Conservation (phyloP, 2,888 invertebrate genomes). For the Amiota mariae region DNA sequence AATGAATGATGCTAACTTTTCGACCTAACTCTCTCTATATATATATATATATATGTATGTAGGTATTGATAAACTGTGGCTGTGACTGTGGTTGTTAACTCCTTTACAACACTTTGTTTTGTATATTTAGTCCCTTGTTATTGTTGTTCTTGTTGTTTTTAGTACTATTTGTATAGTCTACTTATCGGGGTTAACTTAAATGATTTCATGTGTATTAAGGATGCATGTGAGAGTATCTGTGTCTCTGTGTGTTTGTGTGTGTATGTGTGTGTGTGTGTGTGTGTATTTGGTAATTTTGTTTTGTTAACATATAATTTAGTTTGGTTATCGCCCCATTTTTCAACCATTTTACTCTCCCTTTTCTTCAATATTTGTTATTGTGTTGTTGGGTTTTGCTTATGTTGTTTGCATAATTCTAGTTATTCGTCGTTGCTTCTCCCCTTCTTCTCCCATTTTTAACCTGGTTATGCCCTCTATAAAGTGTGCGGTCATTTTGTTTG, state of each 20-base stretch:
- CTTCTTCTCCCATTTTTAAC: not conserved
- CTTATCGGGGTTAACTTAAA: conserved; percentile 36
- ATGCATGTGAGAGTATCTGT: not conserved
- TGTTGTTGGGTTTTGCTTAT: conserved; percentile 43
- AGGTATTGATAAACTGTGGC: conserved; percentile 7
- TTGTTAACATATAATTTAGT: conserved; percentile 34
- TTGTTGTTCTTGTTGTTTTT: conserved; percentile 23
- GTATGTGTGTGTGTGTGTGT: not conserved
- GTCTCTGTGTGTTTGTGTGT: not conserved
- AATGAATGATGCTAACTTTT: conserved; percentile 57
- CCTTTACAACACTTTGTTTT: conserved; percentile 22
- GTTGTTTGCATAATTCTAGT: conserved; percentile 32
- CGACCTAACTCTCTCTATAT: too few relatives aligned
- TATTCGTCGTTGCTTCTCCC: too few relatives aligned
- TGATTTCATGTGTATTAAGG: not conserved
- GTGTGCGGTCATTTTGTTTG: conserved; percentile 46
- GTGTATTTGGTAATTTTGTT: conserved; percentile 36
- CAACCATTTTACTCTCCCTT: not conserved
- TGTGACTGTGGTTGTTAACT: conserved; percentile 3
- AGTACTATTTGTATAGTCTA: conserved; percentile 37
- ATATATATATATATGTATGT: too few relatives aligned
- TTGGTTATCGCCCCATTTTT: conserved; percentile 13
- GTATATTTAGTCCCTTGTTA: conserved; percentile 6
- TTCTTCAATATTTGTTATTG: conserved; percentile 32
- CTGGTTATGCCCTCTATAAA: conserved; percentile 33